Evolutionary conservation across 2,888 invertebrate species (phyloP).

Genomic region (Tipula lateralis): DNA sequence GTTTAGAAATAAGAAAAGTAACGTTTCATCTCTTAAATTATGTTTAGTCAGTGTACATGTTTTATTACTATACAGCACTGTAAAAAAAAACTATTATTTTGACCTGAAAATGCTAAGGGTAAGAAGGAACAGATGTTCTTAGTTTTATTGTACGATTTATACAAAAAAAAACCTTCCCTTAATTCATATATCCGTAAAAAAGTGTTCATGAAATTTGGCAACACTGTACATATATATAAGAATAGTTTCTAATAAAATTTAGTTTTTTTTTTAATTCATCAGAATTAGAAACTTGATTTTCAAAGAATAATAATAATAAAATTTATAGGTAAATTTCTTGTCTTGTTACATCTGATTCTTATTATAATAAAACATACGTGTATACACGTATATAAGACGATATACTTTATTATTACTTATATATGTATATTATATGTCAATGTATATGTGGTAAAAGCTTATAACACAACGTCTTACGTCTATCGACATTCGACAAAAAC

Average conservation of each 20-base stretch:
- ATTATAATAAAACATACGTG: background rate
- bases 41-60: background rate
- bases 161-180: background rate
- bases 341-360: slow-evolving; percentile 27
- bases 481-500: background rate
- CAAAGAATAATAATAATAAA: slow-evolving; percentile 25
- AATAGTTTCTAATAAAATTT: background rate
- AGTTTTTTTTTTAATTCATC: slow-evolving; percentile 14
- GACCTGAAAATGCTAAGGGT: background rate
- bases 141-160: background rate
- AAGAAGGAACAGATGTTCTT: background rate
- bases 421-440: background rate
- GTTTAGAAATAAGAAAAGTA: background rate
- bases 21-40: background rate
- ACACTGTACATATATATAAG: background rate
- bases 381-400: background rate
- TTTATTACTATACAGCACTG: background rate
- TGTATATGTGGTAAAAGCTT: background rate
- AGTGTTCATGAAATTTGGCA: background rate
- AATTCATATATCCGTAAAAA: background rate
- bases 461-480: background rate
- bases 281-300: slow-evolving; percentile 27
- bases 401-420: background rate
- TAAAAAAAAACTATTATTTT: background rate
- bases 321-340: slow-evolving; percentile 29